Evolutionary conservation across 1,140 invertebrate genomes (phyloP).

Genomic region (Zaprionus taronus): DNA sequence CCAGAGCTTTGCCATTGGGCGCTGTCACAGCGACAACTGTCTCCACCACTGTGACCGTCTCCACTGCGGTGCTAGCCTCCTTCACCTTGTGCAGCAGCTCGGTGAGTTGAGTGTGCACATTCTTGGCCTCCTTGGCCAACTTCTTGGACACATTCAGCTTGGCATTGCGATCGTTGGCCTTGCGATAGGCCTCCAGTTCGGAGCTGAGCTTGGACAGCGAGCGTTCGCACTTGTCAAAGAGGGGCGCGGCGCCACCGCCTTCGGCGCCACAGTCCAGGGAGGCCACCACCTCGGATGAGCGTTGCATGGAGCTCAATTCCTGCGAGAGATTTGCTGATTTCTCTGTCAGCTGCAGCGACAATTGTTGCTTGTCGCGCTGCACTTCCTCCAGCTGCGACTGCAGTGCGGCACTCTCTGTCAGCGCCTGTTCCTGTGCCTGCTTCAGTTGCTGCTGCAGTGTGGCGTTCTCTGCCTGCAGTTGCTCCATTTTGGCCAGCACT

Average conservation of each 20-base stretch:
- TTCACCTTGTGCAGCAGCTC: constrained; percentile 84
- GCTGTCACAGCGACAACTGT: constrained; percentile 79
- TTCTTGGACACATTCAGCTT: constrained; percentile 82
- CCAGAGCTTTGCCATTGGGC: constrained; percentile 77
- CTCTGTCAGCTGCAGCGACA: constrained; percentile 58
- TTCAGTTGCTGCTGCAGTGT: constrained; percentile 79
- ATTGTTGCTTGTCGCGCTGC: constrained; percentile 40
- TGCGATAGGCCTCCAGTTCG: constrained; percentile 78
- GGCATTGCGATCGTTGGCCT: constrained; percentile 74
- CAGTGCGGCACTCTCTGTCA: constrained; percentile 45
- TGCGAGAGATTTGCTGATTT: constrained; percentile 64
- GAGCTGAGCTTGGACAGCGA: constrained; percentile 67
- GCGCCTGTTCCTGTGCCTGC: constrained; percentile 87
- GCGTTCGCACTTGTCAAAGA: constrained; percentile 78
- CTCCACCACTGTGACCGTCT: constrained; percentile 82
- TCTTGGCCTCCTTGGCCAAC: constrained; percentile 80
- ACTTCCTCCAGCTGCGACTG: constrained; percentile 27
- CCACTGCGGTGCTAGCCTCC: constrained; percentile 81
- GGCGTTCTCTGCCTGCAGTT: constrained; percentile 87
- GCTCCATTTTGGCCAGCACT: constrained; percentile 89
- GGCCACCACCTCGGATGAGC: constrained; percentile 75
- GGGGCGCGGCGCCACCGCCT: constrained; percentile 40
- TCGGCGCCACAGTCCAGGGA: constrained; percentile 60
- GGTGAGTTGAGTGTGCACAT: constrained; percentile 69
- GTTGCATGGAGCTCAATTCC: constrained; percentile 75